These are phyloP conservation scores for Lanius collurio DNA, from an alignment of 2,113 vertebrate genomes.

Conservation along the genomic window DNA sequence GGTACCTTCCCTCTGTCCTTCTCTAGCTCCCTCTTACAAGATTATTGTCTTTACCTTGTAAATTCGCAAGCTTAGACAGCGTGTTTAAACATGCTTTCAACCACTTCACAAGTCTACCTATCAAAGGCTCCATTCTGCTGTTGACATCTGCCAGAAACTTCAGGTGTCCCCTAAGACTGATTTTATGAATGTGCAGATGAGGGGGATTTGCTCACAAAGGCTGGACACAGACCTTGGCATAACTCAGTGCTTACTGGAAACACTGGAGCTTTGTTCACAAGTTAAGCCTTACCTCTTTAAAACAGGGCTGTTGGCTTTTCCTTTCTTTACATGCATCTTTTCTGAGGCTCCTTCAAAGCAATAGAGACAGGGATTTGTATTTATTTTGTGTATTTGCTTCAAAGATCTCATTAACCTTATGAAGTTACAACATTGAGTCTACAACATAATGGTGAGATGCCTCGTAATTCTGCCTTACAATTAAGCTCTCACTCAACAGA, in stretches of 20 bases:
- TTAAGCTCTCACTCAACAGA: conserved; percentile 14
- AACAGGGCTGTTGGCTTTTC: not conserved
- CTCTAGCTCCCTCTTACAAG: not conserved
- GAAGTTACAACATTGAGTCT: not conserved
- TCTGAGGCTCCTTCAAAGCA: not conserved
- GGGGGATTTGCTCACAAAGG: not conserved
- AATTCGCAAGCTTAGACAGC: not conserved
- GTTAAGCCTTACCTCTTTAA: not conserved
- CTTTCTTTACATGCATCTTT: not conserved
- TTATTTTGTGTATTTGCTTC: not conserved
- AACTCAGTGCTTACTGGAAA: not conserved
- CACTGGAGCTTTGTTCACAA: not conserved
- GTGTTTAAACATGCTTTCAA: not conserved
- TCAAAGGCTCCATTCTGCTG: not conserved
- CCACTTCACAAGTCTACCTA: not conserved
- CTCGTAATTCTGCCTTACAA: not conserved
- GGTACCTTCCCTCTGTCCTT: not conserved
- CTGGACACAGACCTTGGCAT: not conserved
- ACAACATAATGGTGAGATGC: not conserved
- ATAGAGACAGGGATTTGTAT: not conserved
- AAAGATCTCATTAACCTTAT: not conserved
- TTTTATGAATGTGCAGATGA: not conserved
- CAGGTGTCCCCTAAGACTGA: not conserved
- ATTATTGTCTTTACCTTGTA: not conserved
- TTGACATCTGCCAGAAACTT: not conserved